Base-by-base conservation (phyloP, 2,113 vertebrate genomes). In the Channa argus region DNA sequence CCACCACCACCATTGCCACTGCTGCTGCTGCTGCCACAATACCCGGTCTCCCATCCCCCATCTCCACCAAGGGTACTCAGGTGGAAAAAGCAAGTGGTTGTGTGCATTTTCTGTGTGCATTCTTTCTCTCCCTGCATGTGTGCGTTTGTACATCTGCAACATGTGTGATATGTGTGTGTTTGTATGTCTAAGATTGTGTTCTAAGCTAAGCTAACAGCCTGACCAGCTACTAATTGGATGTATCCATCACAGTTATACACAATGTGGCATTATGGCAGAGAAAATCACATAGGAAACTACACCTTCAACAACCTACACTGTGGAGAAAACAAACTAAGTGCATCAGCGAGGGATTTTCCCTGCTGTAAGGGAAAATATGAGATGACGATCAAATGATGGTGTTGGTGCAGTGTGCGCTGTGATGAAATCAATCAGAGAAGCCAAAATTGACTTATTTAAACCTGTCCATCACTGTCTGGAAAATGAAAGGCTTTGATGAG, bases 141-240 rank as follows among this genome's bases (percentile, higher is more conserved):
- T 87, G 58, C 71, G 75, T 82, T 52, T 72, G 46, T 80, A 66
- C 66, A 71, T 66, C 33, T 59, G 49, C 46, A 2, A 63, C 70
- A 72, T 10, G 6, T 77, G 82, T 64, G 61, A 71, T 39, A 8
- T 61, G 15, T 63, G 45, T 73, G 83, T 61, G n/a, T 58, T 66
- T 61, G 77, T 76, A 49, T 41, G 65, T 67, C 63, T 68, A 51
- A 13, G 81, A 83, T 77, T 86, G 80, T 84, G 88, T 82, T 90
- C 69, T 86, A 85, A 87, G 83, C 83, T 87, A 87, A 86, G 83
- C 86, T 87, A 90, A 90, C 80, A 83, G 72, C 56, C 87, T 80
- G 78, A 91, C 85, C 84, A 64, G 80, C 76, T 87, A 41, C 90
- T 92, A 92, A 92, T 92, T 91, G 91, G 90, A 91, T 79, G 88